Conservation (phyloP, 2,113 vertebrate species). For the Engraulis encrasicolus region DNA sequence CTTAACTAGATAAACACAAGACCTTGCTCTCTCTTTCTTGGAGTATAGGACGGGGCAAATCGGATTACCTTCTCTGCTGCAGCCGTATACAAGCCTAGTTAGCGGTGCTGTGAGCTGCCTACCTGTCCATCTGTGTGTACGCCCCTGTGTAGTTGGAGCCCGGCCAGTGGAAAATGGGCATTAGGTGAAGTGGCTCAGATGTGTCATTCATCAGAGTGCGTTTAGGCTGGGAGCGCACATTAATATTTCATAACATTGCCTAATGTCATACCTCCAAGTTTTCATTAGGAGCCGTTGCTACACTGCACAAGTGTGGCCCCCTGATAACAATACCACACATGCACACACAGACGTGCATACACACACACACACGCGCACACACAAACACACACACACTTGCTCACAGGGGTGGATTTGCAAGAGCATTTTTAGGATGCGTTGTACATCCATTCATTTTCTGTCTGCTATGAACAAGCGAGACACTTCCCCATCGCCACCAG, state of each 20-base stretch:
- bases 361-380: not conserved
- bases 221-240: not conserved
- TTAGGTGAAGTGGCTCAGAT: constrained; percentile 16
- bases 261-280: constrained; percentile 29
- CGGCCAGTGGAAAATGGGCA: constrained; percentile 33
- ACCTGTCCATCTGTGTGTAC: constrained; percentile 41
- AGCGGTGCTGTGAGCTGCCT: constrained; percentile 22
- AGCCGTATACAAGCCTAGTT: constrained; percentile 15
- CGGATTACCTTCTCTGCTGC: not conserved
- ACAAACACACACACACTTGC: constrained; percentile 13
- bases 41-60: not conserved
- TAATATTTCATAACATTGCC: constrained; percentile 8
- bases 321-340: not conserved
- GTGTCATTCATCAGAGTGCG: not conserved
- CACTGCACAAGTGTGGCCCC: not conserved
- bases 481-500: not conserved
- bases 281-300: constrained; percentile 37
- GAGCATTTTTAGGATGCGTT: not conserved
- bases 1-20: constrained; percentile 5
- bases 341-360: not conserved
- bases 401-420: not conserved
- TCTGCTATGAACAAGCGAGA: not conserved
- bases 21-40: not conserved
- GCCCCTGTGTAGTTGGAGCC: constrained; percentile 22
- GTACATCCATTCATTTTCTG: not conserved